Evolutionary conservation across 2,888 invertebrate genomes (phyloP).

Genomic region (Eristalinus sepulchralis): DNA sequence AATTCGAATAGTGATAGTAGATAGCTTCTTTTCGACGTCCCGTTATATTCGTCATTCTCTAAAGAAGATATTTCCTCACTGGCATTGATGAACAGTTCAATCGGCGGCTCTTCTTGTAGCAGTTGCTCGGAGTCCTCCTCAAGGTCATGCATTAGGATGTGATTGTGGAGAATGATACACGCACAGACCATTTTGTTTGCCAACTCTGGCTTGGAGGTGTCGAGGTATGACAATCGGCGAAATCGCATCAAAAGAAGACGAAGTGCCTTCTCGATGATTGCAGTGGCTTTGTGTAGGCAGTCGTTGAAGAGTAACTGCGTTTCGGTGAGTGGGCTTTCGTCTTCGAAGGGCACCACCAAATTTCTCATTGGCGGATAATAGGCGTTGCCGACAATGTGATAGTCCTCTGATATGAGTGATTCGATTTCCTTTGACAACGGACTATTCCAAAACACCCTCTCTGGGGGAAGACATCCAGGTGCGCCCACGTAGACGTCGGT

Average conservation of each 20-base stretch:
- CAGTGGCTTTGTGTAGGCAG: background rate
- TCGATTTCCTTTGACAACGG: constrained; percentile 38
- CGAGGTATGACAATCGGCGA: constrained; percentile 36
- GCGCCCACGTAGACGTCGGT: constrained; percentile 54
- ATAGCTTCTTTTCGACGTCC: constrained; percentile 33
- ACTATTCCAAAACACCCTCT: constrained; percentile 44
- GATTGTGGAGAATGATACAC: constrained; percentile 54
- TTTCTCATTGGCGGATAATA: constrained; percentile 28
- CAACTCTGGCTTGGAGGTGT: constrained; percentile 48
- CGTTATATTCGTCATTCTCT: constrained; percentile 17
- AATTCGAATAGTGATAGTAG: constrained; percentile 44
- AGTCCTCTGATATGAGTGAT: constrained; percentile 39
- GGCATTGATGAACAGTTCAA: constrained; percentile 8
- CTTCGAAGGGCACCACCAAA: constrained; percentile 31
- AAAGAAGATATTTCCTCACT: background rate
- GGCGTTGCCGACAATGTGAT: constrained; percentile 39
- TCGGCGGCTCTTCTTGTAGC: background rate
- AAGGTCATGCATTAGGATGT: constrained; percentile 42
- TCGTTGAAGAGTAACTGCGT: constrained; percentile 36
- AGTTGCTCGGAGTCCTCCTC: constrained; percentile 8
- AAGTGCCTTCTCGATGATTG: constrained; percentile 27
- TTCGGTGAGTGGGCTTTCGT: constrained; percentile 2
- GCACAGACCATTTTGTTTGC: constrained; percentile 42
- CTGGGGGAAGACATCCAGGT: constrained; percentile 35
- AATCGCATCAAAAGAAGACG: constrained; percentile 30